Percentiles rank a stretch among this genome's conserved stretches.
Conservation (phyloP, 92 coral and sea anemone genomes). For the Phenganax marumi region DNA sequence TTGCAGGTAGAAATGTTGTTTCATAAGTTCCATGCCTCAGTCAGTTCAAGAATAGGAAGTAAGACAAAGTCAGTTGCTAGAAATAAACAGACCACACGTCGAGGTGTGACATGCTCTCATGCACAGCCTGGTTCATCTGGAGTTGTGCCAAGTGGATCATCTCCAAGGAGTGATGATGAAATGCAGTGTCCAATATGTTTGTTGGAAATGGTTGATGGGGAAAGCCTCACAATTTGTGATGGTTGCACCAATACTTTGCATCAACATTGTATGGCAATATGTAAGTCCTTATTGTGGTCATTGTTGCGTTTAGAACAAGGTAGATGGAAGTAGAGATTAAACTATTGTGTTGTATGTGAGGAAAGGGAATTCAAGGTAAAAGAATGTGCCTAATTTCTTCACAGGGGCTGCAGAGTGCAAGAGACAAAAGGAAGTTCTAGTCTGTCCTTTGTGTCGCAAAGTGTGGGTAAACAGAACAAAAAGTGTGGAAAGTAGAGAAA, state of each 20-base stretch:
- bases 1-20: slow-evolving; percentile 84
- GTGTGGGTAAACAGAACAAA: slow-evolving; percentile 51
- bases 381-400: neutral
- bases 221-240: slow-evolving; percentile 80
- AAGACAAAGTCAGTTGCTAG: slow-evolving; percentile 50
- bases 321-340: too few relatives aligned
- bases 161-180: slow-evolving; percentile 66
- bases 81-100: slow-evolving; percentile 56
- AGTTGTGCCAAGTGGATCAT: slow-evolving; percentile 30
- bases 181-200: slow-evolving; percentile 93
- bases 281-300: slow-evolving; percentile 53
- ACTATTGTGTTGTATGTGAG: too few relatives aligned
- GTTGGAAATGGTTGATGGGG: slow-evolving; percentile 98
- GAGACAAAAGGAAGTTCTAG: slow-evolving; percentile 74
- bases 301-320: too few relatives aligned
- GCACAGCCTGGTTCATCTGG: slow-evolving; percentile 47
- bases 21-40: slow-evolving; percentile 75
- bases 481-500: slow-evolving; percentile 17
- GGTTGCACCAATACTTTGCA: slow-evolving; percentile 85
- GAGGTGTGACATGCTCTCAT: slow-evolving; percentile 66
- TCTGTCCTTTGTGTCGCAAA: slow-evolving; percentile 94
- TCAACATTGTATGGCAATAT: slow-evolving; percentile 97
- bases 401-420: slow-evolving; percentile 93
- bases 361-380: too few relatives aligned
- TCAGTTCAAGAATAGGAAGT: slow-evolving; percentile 74